Evolutionary conservation across 2,797 vertebrate species (phyloP), one percentile per base, ranked within the genome.

Genomic region (Microchirus variegatus): DNA sequence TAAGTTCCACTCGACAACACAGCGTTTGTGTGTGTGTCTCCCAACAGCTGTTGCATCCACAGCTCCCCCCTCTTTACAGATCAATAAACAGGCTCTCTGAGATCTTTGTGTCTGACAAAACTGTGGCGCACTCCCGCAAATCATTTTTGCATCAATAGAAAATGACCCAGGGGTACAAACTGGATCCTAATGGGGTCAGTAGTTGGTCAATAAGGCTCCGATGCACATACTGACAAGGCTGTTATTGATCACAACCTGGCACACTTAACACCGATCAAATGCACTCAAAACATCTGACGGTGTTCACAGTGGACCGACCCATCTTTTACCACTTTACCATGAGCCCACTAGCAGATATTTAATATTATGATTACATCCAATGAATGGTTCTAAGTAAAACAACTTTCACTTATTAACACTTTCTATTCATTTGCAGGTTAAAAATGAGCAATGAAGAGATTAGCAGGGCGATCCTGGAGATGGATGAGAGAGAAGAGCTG

Each of bases 361-460:
- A 31, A 31, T 31, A 4, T 5, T 31, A 31, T 6, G 7, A 38
- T 45, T 19, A 9, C 5, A 46, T 56, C 10, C 17, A 10, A 42
- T 46, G 13, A 40, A 18, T 46, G 4, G 19, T 49, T 42, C 9
- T 5, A 16, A 56, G 14, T 53, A 10, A 56, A 44, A 16, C 13
- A 43, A 19, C 16, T 40, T 43, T 14, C 4, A n/a, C 2, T 26
- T 2, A 44, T 26, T 2, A 44, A 22, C 4, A 2, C 0, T 38
- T 42, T 19, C 17, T 14, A 36, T 8, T 26, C 10, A 18, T 17
- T 48, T 55, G 12, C 74, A 99, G 97, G 90, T 91, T 99, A 91
- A 98, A 99, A 89, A 93, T 99, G 79, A 95, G 95, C 59, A 99
- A 99, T 7, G 96, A 98, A 63, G 97, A 99, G 91, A 98, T 99